phyloP scores from a whole-genome alignment of 1,140 invertebrate genomes.

The Drosophila parabipectinata region DNA sequence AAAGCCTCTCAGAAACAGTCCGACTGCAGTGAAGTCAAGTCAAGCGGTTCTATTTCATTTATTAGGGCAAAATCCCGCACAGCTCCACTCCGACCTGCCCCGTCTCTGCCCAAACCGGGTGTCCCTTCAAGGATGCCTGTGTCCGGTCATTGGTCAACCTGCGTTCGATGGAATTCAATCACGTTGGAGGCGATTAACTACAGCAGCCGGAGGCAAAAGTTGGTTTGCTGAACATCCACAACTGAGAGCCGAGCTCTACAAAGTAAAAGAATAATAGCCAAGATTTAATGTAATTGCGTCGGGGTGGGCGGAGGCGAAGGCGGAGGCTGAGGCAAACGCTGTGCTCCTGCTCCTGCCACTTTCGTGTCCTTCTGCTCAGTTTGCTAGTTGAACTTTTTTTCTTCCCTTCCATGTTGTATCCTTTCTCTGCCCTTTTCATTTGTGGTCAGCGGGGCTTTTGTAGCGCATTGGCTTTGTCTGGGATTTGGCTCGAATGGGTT shows the following conservation, averaged over 20 bases:
- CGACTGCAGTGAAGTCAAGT: constrained; percentile 55
- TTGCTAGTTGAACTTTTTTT: constrained; percentile 67
- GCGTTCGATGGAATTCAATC: constrained; percentile 81
- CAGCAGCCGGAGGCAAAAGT: constrained; percentile 48
- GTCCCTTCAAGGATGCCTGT: constrained; percentile 4
- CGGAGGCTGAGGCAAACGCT: constrained; percentile 4
- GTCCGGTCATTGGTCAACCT: constrained; percentile 59
- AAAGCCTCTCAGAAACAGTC: constrained; percentile 67
- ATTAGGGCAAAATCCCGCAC: constrained; percentile 45
- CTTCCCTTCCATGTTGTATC: constrained; percentile 14
- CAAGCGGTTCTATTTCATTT: constrained; percentile 74
- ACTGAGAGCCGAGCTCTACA: constrained; percentile 45
- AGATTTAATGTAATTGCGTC: constrained; percentile 81
- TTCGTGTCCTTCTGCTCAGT: constrained; percentile 68
- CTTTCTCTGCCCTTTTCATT: constrained; percentile 49
- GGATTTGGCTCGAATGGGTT: constrained; percentile 59
- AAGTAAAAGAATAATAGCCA: constrained; percentile 80
- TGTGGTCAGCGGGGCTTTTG: constrained; percentile 54
- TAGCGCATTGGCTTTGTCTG: constrained; percentile 74
- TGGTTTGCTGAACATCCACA: constrained; percentile 18
- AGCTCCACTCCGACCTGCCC: background rate
- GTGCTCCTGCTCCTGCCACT: constrained; percentile 37
- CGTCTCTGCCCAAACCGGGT: background rate
- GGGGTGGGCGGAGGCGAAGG: constrained; percentile 21
- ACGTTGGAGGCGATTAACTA: constrained; percentile 78